Percentiles rank a stretch among this genome's conserved stretches.
These are phyloP conservation scores for Sipha flava DNA, from an alignment of 1,140 invertebrate species.

Conservation along the genomic window DNA sequence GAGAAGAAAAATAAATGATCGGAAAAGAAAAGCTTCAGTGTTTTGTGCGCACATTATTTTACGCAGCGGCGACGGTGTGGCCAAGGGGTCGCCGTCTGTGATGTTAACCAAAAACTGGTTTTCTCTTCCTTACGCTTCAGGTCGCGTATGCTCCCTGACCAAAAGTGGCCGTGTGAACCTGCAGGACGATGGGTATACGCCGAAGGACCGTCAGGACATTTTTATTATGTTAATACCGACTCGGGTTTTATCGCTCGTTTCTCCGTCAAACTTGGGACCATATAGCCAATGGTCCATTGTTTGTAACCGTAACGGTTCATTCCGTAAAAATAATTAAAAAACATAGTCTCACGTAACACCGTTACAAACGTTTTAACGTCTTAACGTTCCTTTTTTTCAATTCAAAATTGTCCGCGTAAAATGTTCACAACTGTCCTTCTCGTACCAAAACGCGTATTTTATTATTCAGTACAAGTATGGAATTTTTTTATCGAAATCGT, in stretches of 20 bases:
- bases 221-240: not conserved
- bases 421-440: no score
- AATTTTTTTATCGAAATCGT: no score
- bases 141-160: not conserved
- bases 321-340: constrained; percentile 14
- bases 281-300: not conserved
- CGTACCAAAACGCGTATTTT: no score
- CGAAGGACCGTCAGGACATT: not conserved
- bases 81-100: not conserved
- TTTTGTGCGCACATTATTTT: not conserved
- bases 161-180: constrained; percentile 27
- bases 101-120: constrained; percentile 8
- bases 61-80: not conserved
- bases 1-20: constrained; percentile 3
- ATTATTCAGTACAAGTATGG: no score
- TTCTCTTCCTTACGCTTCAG: not conserved
- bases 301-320: not conserved
- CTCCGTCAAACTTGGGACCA: not conserved
- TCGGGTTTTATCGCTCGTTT: not conserved
- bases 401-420: not conserved
- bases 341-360: not conserved
- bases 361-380: not conserved
- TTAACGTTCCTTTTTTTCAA: not conserved
- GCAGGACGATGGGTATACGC: not conserved
- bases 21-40: constrained; percentile 3